A percentile compares a stretch with the other conserved stretches of the same genome.
phyloP scores from a whole-genome alignment of 2,888 invertebrate species.

The Tillus elongatus region DNA sequence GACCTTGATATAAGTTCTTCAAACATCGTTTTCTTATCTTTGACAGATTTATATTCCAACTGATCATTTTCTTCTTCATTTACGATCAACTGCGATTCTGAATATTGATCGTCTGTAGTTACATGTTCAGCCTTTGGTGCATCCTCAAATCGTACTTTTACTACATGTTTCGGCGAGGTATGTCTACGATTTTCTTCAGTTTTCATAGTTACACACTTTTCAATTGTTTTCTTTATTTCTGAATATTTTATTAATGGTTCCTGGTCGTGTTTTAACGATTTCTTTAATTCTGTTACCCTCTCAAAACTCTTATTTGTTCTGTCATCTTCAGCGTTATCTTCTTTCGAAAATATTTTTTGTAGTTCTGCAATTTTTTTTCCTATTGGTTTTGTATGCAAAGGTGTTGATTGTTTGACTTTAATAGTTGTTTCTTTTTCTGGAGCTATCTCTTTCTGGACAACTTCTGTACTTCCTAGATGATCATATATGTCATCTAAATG shows the following conservation, averaged over 20 bases:
- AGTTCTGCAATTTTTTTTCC: slow-evolving; percentile 44
- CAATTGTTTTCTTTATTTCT: slow-evolving; percentile 6
- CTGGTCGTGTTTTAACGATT: too few species aligned
- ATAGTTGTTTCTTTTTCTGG: slow-evolving; percentile 17
- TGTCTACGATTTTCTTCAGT: too few species aligned
- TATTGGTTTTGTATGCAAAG: slow-evolving; percentile 36
- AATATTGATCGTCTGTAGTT: slow-evolving; percentile 8
- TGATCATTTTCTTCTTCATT: slow-evolving; percentile 21
- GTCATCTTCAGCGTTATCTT: slow-evolving; percentile 17
- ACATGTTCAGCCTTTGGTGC: not conserved
- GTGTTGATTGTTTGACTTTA: slow-evolving; percentile 24
- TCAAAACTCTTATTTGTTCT: slow-evolving; percentile 1
- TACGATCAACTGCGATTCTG: slow-evolving; percentile 14
- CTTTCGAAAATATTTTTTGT: slow-evolving; percentile 42
- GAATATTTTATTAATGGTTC: slow-evolving; percentile 12
- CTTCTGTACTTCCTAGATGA: slow-evolving; percentile 24
- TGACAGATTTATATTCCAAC: slow-evolving; percentile 32
- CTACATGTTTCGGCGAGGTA: not conserved
- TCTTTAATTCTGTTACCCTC: not conserved
- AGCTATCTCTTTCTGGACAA: slow-evolving; percentile 17
- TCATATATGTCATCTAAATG: slow-evolving; percentile 36
- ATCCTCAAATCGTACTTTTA: too few species aligned
- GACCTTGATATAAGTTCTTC: slow-evolving; percentile 38
- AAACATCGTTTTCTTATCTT: slow-evolving; percentile 36
- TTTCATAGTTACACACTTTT: slow-evolving; percentile 8